A percentile compares a stretch with the other conserved stretches of the same genome.
Conservation (phyloP, 2,888 invertebrate species). For the Ommatoiulus sabulosus region DNA sequence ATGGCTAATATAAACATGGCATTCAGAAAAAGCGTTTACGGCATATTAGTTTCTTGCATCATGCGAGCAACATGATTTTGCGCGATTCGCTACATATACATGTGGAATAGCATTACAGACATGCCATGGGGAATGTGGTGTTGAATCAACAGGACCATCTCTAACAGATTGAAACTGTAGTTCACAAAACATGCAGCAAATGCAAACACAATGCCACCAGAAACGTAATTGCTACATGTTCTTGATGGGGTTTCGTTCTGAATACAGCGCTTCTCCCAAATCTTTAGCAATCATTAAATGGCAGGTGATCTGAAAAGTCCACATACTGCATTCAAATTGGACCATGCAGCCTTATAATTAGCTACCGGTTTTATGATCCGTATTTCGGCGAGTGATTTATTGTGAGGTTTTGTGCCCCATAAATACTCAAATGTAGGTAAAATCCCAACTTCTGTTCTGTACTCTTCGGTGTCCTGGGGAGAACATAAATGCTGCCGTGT, state of each 20-base stretch:
- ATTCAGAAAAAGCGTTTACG: too few species aligned
- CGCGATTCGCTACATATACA: not conserved
- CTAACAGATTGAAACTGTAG: not conserved
- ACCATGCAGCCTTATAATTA: not conserved
- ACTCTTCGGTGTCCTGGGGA: conserved; percentile 24
- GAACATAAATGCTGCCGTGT: conserved; percentile 31
- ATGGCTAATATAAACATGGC: too few species aligned
- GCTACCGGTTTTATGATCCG: conserved; percentile 17
- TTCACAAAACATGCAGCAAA: not conserved
- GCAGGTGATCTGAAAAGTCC: conserved; percentile 13
- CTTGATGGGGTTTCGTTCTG: not conserved
- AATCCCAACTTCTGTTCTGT: not conserved
- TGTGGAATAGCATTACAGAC: too few species aligned
- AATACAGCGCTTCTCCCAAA: not conserved
- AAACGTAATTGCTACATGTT: not conserved
- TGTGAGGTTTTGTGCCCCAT: conserved; percentile 31
- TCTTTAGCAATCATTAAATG: not conserved
- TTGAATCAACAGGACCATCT: not conserved
- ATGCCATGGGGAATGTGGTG: not conserved
- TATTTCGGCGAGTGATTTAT: not conserved
- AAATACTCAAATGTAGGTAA: conserved; percentile 31
- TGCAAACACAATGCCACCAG: not conserved
- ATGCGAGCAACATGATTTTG: not conserved
- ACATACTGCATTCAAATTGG: not conserved
- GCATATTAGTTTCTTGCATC: too few species aligned